A percentile compares a stretch with the other conserved stretches of the same genome.
phyloP scores from a whole-genome alignment of 2,888 invertebrate species.

The Callyntrura guangdongensis region DNA sequence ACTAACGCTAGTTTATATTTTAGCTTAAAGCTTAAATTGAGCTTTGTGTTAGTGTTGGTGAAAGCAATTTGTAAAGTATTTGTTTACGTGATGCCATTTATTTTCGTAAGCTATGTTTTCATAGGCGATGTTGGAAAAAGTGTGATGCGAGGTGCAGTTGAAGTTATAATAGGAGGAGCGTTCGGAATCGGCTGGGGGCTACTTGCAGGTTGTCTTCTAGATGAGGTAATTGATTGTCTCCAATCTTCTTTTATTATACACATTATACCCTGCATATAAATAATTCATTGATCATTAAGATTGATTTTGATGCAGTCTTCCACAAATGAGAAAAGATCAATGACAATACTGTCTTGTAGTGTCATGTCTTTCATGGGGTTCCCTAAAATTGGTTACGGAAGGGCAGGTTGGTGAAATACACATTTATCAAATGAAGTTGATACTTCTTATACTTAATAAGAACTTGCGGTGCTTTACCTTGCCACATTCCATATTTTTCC shows the following conservation, averaged over 20 bases:
- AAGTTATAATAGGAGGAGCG: slow-evolving; percentile 79
- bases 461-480: background rate
- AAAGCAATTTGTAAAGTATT: too few relatives aligned
- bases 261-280: too few relatives aligned
- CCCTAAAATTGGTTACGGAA: slow-evolving; percentile 80
- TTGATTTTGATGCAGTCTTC: slow-evolving; percentile 49
- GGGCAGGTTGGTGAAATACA: slow-evolving; percentile 78
- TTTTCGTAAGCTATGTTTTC: too few relatives aligned
- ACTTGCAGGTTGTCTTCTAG: slow-evolving; percentile 73
- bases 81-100: too few relatives aligned
- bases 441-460: background rate
- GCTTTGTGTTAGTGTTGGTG: too few relatives aligned
- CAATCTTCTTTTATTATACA: too few relatives aligned
- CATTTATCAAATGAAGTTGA: background rate
- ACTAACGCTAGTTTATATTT: too few relatives aligned
- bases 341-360: slow-evolving; percentile 79
- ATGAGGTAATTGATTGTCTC: slow-evolving; percentile 68
- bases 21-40: too few relatives aligned
- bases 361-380: slow-evolving; percentile 81
- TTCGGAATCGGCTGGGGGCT: slow-evolving; percentile 82
- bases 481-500: background rate
- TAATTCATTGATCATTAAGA: too few relatives aligned
- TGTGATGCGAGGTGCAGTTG: slow-evolving; percentile 78
- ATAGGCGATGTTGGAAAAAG: slow-evolving; percentile 76
- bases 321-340: slow-evolving; percentile 57